Evolutionary conservation across 2,888 invertebrate genomes (phyloP), one percentile per base, ranked within the genome.

Genomic region (Coelinius sp.): DNA sequence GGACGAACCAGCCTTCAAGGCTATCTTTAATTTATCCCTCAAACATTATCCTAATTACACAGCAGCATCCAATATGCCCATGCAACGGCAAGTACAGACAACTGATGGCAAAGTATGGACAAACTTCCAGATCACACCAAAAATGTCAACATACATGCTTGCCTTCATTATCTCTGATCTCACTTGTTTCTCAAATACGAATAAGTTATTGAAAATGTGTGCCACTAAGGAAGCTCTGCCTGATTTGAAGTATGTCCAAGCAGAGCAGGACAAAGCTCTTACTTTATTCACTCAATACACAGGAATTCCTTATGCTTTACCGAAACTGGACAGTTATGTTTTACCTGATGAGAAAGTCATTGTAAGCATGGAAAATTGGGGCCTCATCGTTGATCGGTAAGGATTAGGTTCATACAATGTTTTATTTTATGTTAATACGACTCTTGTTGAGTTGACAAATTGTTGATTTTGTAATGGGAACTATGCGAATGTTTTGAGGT

Each of bases 311-410:
- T 96, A 94, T 83, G 94, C 95, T 0, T 82, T 96, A 75, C 94
- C 94, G 0, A 96, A 96, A 88, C 92, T 94, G 59, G 97, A 97
- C 85, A 94, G 96, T 94, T 93, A 96, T 41, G 95, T 95, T 0
- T 68, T 77, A 35, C 46, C 75, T 69, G 20, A 89, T 97, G 76
- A 96, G 96, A 0, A 95, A 96, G 85, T 96, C 96, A 85, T 94
- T 6, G 95, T 94, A 0, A 95, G 95, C 1, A 96, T 96, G 95
- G 96, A 97, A 86, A 97, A 96, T 85, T 97, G 96, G 96, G 97
- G 96, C 5, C 87, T 96, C 62, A 93, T 95, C 65, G 94, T 94
- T 10, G 95, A 93, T 88, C 91, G 91, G 92, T 91, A 80, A 78
- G 77, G 90, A 79, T 2, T n/a, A n/a, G n/a, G n/a, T n/a, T n/a